These are phyloP conservation scores for Arothron firmamentum DNA, from an alignment of 2,113 vertebrate genomes.

Conservation along the genomic window DNA sequence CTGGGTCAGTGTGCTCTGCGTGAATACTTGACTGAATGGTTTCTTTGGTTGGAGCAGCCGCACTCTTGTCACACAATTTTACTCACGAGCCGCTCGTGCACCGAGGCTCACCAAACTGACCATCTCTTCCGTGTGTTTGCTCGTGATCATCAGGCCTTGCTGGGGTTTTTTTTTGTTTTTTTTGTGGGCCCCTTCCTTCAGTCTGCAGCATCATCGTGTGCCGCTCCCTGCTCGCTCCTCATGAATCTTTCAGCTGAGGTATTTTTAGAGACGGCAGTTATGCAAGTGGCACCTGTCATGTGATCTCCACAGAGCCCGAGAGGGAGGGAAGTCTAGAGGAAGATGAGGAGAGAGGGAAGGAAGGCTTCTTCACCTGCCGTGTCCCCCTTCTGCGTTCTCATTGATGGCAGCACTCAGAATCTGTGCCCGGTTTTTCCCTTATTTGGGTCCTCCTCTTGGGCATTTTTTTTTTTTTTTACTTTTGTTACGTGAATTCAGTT, in stretches of 20 bases:
- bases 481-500: neutral
- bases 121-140: conserved; percentile 14
- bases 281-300: conserved; percentile 78
- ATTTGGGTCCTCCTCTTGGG: neutral
- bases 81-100: neutral
- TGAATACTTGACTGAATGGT: conserved; percentile 38
- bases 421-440: neutral
- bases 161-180: neutral
- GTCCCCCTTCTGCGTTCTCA: conserved; percentile 6
- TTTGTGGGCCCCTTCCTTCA: conserved; percentile 9
- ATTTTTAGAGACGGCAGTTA: conserved; percentile 74
- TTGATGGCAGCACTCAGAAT: too few species aligned
- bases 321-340: conserved; percentile 23
- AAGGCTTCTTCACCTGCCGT: neutral
- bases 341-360: neutral
- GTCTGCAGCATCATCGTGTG: conserved; percentile 39
- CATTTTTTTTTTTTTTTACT: neutral
- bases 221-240: conserved; percentile 46
- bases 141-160: neutral
- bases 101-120: neutral
- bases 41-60: conserved; percentile 21
- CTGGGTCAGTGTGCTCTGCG: conserved; percentile 57
- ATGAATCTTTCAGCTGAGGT: conserved; percentile 73
- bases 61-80: conserved; percentile 10
- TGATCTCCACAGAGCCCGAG: conserved; percentile 63